These are phyloP conservation scores for Candidula unifasciata DNA, from an alignment of 2,888 invertebrate species.

Conservation along the genomic window DNA sequence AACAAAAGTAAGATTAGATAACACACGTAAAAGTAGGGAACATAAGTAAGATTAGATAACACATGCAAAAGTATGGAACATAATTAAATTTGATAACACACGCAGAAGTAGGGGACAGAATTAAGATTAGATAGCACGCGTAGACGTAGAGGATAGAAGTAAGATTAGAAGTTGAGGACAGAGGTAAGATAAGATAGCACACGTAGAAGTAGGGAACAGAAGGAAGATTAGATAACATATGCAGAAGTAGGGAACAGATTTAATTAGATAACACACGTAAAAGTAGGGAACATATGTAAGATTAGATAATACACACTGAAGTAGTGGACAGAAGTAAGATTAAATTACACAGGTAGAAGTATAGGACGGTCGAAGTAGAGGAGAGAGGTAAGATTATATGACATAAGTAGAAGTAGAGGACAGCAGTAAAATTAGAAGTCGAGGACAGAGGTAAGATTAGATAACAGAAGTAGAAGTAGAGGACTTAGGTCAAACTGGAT, in stretches of 20 bases:
- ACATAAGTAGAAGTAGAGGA: not conserved
- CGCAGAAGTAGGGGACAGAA: not conserved
- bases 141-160: not conserved
- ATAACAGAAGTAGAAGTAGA: not conserved
- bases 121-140: slow-evolving; percentile 1
- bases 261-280: not conserved
- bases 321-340: not conserved
- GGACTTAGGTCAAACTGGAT: not conserved
- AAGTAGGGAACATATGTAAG: not conserved
- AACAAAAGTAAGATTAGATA: too few species aligned
- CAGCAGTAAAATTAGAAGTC: not conserved
- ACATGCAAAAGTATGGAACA: too few species aligned
- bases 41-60: too few species aligned
- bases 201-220: not conserved
- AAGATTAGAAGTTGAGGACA: not conserved
- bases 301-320: not conserved
- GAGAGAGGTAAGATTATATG: not conserved
- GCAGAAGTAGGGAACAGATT: not conserved
- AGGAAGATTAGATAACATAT: not conserved
- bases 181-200: not conserved
- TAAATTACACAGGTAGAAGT: not conserved
- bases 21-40: too few species aligned
- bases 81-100: too few species aligned
- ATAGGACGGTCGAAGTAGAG: not conserved
- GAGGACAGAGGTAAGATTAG: not conserved